A percentile compares a stretch with the other conserved stretches of the same genome.
Evolutionary conservation across 2,797 vertebrate species (phyloP).

Genomic region (Myiotriccus ornatus): DNA sequence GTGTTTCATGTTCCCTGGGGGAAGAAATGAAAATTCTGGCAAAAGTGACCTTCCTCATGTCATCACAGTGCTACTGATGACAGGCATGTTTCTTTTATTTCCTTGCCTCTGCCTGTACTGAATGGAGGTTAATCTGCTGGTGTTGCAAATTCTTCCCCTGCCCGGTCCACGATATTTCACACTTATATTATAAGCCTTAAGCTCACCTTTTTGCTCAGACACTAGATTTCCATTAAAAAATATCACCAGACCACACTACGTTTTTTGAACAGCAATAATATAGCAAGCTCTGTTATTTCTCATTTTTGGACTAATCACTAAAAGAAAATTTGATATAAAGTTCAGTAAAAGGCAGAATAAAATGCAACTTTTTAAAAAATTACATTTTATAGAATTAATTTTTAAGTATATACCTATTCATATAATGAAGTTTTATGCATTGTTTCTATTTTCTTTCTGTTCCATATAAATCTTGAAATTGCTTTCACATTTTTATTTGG

Average conservation of each 20-base stretch:
- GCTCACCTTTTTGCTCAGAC: background rate
- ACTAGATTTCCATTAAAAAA: background rate
- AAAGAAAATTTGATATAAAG: background rate
- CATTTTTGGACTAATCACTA: background rate
- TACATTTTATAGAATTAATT: background rate
- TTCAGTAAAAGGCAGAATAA: background rate
- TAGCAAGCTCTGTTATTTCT: background rate
- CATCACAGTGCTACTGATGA: background rate
- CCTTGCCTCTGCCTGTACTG: background rate
- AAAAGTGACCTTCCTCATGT: background rate
- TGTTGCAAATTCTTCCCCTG: background rate
- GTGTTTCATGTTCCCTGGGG: background rate
- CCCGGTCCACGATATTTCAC: background rate
- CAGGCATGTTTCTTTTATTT: background rate
- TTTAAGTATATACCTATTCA: background rate
- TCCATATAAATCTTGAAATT: background rate
- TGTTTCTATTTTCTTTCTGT: background rate
- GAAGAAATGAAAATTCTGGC: background rate
- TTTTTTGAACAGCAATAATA: constrained; percentile 19
- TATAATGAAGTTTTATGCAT: background rate
- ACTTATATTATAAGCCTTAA: background rate
- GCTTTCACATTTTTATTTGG: background rate
- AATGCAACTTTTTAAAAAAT: background rate
- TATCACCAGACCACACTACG: background rate
- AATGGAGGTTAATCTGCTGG: background rate